Percentiles rank a stretch among this genome's conserved stretches.
These are phyloP conservation scores for Allolobophora icterica DNA, from an alignment of 2,888 invertebrate genomes.

Conservation along the genomic window DNA sequence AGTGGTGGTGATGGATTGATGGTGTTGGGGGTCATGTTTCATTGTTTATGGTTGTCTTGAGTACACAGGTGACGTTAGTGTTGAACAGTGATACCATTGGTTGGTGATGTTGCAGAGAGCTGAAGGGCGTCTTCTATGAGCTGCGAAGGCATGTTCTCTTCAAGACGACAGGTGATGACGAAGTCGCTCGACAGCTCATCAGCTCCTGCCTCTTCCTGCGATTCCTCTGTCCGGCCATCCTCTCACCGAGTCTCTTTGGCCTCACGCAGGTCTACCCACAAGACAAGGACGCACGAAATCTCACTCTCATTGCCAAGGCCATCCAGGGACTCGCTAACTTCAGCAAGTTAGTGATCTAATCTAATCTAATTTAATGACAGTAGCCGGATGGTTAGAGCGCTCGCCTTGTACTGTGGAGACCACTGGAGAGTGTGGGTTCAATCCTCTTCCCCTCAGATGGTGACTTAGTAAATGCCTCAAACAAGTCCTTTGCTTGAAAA, in stretches of 20 bases:
- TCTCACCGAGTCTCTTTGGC: constrained; percentile 89
- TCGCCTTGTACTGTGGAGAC: too few species aligned
- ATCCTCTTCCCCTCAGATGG: neutral
- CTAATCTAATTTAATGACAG: neutral
- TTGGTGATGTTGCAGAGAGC: constrained; percentile 17
- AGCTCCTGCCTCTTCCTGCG: constrained; percentile 92
- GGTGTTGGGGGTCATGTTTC: too few species aligned
- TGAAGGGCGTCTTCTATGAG: constrained; percentile 23
- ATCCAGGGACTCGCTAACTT: constrained; percentile 93
- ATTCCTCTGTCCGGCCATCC: constrained; percentile 91
- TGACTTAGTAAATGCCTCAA: neutral
- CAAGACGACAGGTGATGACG: neutral
- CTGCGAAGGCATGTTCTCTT: neutral
- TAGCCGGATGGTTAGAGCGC: too few species aligned
- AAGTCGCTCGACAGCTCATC: constrained; percentile 86
- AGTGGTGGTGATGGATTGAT: too few species aligned
- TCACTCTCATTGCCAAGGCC: constrained; percentile 91
- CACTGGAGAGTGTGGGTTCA: too few species aligned
- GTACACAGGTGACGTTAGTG: neutral
- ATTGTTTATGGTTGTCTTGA: too few species aligned
- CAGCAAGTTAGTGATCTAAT: constrained; percentile 71
- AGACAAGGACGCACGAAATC: constrained; percentile 85
- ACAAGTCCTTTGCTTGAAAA: too few species aligned
- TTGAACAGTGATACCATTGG: neutral
- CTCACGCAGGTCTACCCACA: constrained; percentile 88